phyloP scores from a whole-genome alignment of 2,113 vertebrate genomes.

The Amia ocellicauda region DNA sequence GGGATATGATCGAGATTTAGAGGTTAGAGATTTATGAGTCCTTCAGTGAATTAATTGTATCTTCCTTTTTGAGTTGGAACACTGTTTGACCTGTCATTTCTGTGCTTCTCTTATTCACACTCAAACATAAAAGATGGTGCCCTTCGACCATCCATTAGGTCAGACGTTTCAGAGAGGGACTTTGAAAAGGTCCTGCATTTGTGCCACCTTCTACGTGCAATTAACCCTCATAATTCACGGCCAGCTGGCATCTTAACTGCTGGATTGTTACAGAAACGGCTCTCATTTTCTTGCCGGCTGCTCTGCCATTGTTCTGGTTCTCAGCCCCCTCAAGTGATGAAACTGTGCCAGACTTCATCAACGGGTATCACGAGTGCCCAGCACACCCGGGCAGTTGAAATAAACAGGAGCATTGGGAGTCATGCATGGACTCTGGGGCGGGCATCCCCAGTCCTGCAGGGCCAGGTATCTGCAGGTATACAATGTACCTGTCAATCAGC shows the following conservation, averaged over 20 bases:
- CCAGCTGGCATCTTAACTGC: background rate
- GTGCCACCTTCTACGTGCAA: conserved; percentile 21
- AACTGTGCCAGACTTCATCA: too few relatives aligned
- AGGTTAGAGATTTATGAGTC: conserved; percentile 26
- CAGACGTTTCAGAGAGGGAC: conserved; percentile 27
- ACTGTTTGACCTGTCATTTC: conserved; percentile 19
- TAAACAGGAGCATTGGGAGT: too few relatives aligned
- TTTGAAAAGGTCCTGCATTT: conserved; percentile 24
- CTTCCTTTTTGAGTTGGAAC: conserved; percentile 31
- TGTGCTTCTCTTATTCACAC: conserved; percentile 25
- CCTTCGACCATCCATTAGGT: conserved; percentile 22
- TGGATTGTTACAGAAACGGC: conserved; percentile 7
- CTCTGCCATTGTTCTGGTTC: too few relatives aligned
- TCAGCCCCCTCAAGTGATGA: too few relatives aligned
- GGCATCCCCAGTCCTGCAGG: too few relatives aligned
- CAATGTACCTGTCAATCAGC: too few relatives aligned
- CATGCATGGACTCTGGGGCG: too few relatives aligned
- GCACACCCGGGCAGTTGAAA: too few relatives aligned
- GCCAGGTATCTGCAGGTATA: too few relatives aligned
- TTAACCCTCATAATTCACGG: conserved; percentile 25
- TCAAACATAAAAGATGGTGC: conserved; percentile 21
- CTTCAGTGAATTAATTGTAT: conserved; percentile 26
- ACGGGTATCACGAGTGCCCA: too few relatives aligned
- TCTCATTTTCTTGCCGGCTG: background rate
- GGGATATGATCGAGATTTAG: too few relatives aligned